Base-by-base conservation (phyloP, 2,888 invertebrate species). In the Polydrusus tereticollis region DNA sequence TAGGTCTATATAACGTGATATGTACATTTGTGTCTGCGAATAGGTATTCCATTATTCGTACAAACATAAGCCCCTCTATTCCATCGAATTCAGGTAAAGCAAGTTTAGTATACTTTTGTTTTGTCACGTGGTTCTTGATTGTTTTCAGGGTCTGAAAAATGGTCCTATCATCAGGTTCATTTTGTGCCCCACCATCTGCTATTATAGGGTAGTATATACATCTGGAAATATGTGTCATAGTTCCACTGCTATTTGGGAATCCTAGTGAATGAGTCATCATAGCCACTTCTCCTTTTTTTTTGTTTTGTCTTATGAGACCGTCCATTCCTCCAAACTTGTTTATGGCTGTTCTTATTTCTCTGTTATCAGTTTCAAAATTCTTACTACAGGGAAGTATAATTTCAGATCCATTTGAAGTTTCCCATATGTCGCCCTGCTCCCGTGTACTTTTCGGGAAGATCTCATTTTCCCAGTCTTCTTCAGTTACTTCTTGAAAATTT, bases 251-350 rank as follows among this genome's bases (percentile, higher is more conserved):
- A 21, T 21, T 21, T 8, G 47, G 47, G 12, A 47, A 21, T 1
- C 21, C 47, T 1, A 47, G 10, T 10, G 47, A 1, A 12, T 21
- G 12, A 0, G 1, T 47, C 75, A 76, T 75, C 47, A 45, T 73
- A 8, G 74, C 74, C 26, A 66, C 65, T 43, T 72, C 75, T n/a
- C 73, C 71, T 41, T 58, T 64, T 20, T 1, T 6, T 41, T 72
- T n/a, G n/a, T n/a, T 71, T 47, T 74, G 74, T 26, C 57, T 66
- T 33, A 23, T 20, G n/a, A 63, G 63, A 3, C 66, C 66, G 64
- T 23, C 69, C 58, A 21, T 65, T 0, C 67, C 68, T 59, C 71
- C 73, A 23, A 69, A 68, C 16, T 59, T 70, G 2, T 47, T 18
- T 41, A 76, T 63, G 2, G 73, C 52, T 33, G 18, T 38, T 1